Evolutionary conservation across 2,888 invertebrate genomes (phyloP), one percentile per base, ranked within the genome.

Genomic region (Caenorhabditis japonica): DNA sequence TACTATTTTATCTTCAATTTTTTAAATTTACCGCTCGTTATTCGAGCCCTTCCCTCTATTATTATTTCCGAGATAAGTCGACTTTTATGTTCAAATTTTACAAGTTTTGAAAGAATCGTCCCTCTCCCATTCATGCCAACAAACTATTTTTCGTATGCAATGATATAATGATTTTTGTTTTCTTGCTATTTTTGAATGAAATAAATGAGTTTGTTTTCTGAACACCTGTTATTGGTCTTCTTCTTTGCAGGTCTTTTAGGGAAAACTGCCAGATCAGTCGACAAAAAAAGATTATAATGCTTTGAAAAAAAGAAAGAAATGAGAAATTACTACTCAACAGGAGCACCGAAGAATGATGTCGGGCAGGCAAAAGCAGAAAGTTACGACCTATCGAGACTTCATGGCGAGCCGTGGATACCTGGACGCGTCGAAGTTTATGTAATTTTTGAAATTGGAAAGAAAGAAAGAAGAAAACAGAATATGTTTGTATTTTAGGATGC

Each of bases 341-440:
- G 56, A 66, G 27, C 56, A 49, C 12, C 68, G 68, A 19, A 51
- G 58, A 21, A 15, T 66, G n/a, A 8, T 51, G 8, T 41, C 56
- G 4, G 51, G 52, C 8, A 21, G 44, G 15, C 33, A 52, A 15
- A 55, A 39, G 17, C 60, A 51, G 36, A 73, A 68, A 43, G 68
- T 68, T 21, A 73, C 68, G 17, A 66, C 66, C 5, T 73, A 73
- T 39, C 61, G 68, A 3, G 73, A 73, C 33, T 68, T 73, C 19
- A 61, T 73, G 73, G 73, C 68, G 34, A 73, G 68, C 43, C 43
- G 73, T 19, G 73, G 73, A 34, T 61, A 61, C 41, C 21, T 51
- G 46, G 68, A 68, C n/a, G 13, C 55, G n/a, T 56, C 73, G 33
- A 68, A 59, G 38, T 51, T 64, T 7, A 55, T 60, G 66, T 61